Conservation (phyloP, 2,797 vertebrate species). For the Bradypus variegatus region DNA sequence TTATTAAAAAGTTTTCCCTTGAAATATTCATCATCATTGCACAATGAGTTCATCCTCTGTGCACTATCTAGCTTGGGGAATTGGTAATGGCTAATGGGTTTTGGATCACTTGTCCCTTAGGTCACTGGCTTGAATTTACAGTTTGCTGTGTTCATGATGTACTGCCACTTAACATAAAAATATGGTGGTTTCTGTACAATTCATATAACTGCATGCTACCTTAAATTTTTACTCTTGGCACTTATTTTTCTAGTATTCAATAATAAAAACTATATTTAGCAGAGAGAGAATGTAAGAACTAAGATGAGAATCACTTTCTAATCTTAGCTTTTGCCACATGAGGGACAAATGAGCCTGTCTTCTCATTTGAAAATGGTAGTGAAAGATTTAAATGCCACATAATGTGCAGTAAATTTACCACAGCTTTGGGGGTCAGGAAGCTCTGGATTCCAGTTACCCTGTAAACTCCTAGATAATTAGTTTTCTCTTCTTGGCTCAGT, state of each 20-base stretch:
- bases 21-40: neutral
- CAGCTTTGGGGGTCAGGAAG: neutral
- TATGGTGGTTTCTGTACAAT: neutral
- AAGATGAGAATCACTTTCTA: neutral
- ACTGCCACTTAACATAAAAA: neutral
- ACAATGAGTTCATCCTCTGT: neutral
- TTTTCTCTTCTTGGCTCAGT: neutral
- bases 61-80: neutral
- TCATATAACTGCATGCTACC: neutral
- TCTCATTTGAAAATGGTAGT: conserved; percentile 7
- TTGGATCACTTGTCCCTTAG: neutral
- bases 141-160: conserved; percentile 12
- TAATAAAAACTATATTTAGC: neutral
- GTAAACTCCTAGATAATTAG: conserved; percentile 5
- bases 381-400: neutral
- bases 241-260: neutral
- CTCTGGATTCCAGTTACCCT: neutral
- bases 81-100: neutral
- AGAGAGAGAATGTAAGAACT: neutral
- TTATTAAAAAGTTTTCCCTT: neutral
- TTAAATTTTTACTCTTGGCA: conserved; percentile 28
- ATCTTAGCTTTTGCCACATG: conserved; percentile 6
- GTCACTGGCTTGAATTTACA: conserved; percentile 17
- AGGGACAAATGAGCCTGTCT: neutral
- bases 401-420: neutral